Percentiles rank a stretch among this genome's conserved stretches.
These are phyloP conservation scores for Acropora yongei DNA, from an alignment of 64 coral and sea anemone species.

Conservation along the genomic window DNA sequence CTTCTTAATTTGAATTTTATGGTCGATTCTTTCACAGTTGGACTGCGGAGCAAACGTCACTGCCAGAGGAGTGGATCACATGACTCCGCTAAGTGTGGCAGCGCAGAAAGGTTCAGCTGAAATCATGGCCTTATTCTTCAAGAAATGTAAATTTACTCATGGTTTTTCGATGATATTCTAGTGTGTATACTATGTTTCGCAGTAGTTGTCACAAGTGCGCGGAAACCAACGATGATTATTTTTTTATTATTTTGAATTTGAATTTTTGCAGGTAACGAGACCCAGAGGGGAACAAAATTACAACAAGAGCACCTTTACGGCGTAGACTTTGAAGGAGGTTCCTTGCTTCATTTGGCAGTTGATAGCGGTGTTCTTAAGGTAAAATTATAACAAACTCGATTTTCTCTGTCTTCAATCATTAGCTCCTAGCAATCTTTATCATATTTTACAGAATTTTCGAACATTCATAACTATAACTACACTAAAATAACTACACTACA, in stretches of 20 bases:
- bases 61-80: conserved; percentile 66
- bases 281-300: conserved; percentile 65
- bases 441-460: no score
- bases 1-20: no score
- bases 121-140: conserved; percentile 75
- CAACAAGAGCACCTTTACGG: conserved; percentile 68
- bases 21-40: conserved; percentile 37
- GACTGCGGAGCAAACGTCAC: conserved; percentile 76
- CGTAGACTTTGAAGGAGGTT: conserved; percentile 84
- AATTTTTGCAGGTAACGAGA: conserved; percentile 7
- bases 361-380: conserved; percentile 88
- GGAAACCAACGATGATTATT: no score
- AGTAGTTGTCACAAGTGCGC: no score
- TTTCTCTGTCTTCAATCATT: neutral
- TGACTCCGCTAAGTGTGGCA: conserved; percentile 82
- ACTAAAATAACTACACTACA: no score
- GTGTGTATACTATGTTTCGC: no score
- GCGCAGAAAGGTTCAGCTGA: conserved; percentile 74
- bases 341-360: conserved; percentile 83
- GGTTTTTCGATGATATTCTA: neutral
- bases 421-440: no score
- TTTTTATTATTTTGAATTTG: no score
- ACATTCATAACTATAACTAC: no score
- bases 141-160: conserved; percentile 64
- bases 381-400: neutral